Evolutionary conservation across 1,140 invertebrate genomes (phyloP), one percentile per base, ranked within the genome.

Genomic region (Zaprionus gabonicus): DNA sequence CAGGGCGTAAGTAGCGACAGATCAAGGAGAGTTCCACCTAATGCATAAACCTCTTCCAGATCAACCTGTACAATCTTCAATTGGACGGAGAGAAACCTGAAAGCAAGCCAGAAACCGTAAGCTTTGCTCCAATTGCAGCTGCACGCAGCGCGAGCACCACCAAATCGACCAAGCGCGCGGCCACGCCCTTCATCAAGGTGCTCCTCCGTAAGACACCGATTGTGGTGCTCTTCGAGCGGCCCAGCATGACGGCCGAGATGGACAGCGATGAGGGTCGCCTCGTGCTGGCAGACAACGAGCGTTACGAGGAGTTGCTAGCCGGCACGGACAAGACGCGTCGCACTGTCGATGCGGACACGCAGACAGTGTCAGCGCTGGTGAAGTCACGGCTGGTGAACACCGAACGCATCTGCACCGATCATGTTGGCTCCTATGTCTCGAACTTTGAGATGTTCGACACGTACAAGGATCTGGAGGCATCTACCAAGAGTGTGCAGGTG

Each of bases 401-500:
- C 0, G 93, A 93, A 4, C 92, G 93, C 44, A 91, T 94, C 2
- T 92, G 93, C 64, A 94, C 94, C 13, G 93, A 91, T 56, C 95
- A 96, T 83, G 93, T 93, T 10, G 93, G 93, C 6, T 94, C 94
- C 0, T 96, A 95, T 80, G 95, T 96, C 0, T 96, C 96, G 6
- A 94, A 95, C 76, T 97, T 96, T 94, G 95, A 96, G 58, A 96
- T 96, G 94, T 94, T 95, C 74, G 96, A 96, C 76, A 95, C 95
- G 0, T 96, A 95, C 74, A 91, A 93, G 27, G 87, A 91, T 27
- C 82, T 94, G 4, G 92, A 93, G 36, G 76, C 84, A 20, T 76
- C 91, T 6, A 92, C 91, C 17, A 72, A 90, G 10, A 90, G 92
- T 59, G 84, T 93, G 0, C 92, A 93, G 71, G 90, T 93, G 38